Base-by-base conservation (phyloP, 2,797 vertebrate species). In the Botia almorhae region DNA sequence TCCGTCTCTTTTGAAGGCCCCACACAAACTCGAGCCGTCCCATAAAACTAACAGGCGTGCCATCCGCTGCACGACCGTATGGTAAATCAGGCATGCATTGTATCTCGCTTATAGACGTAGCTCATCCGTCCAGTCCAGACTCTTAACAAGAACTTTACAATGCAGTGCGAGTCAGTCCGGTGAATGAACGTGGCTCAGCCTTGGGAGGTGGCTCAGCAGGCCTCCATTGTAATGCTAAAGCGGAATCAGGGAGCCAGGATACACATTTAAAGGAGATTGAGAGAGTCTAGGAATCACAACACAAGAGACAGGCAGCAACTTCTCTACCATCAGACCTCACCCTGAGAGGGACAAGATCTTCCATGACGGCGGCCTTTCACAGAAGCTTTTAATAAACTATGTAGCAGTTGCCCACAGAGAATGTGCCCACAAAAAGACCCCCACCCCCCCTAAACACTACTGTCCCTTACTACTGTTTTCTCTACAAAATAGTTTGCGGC, bases 71-170 rank as follows among this genome's bases (percentile, higher is more conserved):
- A 76, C 46, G 60, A 67, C 73, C 76, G 60, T 77, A 83, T 83
- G 84, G 75, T 78, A 83, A 77, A 83, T 71, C 81, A 80, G 84
- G 73, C 73, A 83, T 77, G 79, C 76, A 82, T 83, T 84, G 84
- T 87, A 61, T 74, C 76, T 21, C 7, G 7, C 73, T 84, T 85
- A 80, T 82, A 84, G 68, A 85, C n/a, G 78, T 76, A 81, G 63
- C 78, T 80, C 76, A 79, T 83, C 81, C 77, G 56, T 75, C 78
- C 78, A 60, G 68, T 79, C 81, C 73, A 83, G 81, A 85, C 86
- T 77, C 80, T 84, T 86, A 82, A 87, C 83, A 86, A 87, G 81
- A 82, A 67, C 81, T 85, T 85, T 84, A 87, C 84, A 84, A 86
- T 83, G 69, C 55, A n/a, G 67, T 76, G 43, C 46, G 80, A 83